phyloP scores from a whole-genome alignment of 2,113 vertebrate genomes.

The Scolopax mira region DNA sequence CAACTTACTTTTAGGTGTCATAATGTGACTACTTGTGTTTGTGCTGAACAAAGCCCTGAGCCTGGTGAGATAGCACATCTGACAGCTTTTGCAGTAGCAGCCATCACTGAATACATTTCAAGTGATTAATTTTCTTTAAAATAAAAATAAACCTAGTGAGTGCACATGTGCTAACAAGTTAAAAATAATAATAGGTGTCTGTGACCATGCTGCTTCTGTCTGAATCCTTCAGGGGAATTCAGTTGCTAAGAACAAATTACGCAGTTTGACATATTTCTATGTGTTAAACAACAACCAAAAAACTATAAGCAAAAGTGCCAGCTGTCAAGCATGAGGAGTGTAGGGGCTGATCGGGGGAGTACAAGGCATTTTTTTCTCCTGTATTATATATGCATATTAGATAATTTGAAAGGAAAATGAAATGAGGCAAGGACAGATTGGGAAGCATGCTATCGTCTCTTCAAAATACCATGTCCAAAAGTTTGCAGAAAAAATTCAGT shows the following conservation, averaged over 20 bases:
- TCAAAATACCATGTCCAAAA: not conserved
- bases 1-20: not conserved
- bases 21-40: not conserved
- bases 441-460: not conserved
- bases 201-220: constrained; percentile 23
- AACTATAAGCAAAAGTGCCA: constrained; percentile 2
- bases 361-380: not conserved
- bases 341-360: not conserved
- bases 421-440: constrained; percentile 1
- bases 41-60: not conserved
- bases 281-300: constrained; percentile 12
- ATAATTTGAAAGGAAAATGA: constrained; percentile 6
- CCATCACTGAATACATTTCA: not conserved
- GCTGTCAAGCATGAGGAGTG: constrained; percentile 3
- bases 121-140: constrained; percentile 8
- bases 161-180: constrained; percentile 40
- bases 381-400: not conserved
- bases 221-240: not conserved
- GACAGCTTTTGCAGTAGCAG: not conserved
- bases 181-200: constrained; percentile 54
- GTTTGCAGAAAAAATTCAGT: not conserved
- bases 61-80: not conserved
- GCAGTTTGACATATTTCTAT: not conserved
- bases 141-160: constrained; percentile 3
- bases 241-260: not conserved